A percentile compares a stretch with the other conserved stretches of the same genome.
phyloP scores from a whole-genome alignment of 2,113 vertebrate species.

The Megaptera novaeangliae region DNA sequence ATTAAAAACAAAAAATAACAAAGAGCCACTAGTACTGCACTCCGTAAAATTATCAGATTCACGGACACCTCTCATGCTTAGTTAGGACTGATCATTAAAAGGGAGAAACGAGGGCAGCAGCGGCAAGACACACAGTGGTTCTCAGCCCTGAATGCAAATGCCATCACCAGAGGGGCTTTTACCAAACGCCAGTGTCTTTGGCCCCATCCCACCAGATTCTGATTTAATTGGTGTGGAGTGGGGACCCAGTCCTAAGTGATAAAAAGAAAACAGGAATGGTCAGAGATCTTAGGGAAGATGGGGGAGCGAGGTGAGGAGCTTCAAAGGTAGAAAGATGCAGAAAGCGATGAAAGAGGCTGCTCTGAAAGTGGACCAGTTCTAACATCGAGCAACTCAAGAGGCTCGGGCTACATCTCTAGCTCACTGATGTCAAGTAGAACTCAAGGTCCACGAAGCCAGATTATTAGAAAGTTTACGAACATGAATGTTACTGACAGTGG shows the following conservation, averaged over 20 bases:
- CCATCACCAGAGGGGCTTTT: not conserved
- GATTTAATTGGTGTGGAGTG: not conserved
- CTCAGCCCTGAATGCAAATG: not conserved
- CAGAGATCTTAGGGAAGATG: not conserved
- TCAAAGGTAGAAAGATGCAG: not conserved
- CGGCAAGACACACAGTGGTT: not conserved
- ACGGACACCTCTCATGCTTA: not conserved
- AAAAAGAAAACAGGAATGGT: not conserved
- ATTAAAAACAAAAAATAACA: not conserved
- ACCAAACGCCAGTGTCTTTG: not conserved
- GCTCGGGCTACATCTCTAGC: accelerated
- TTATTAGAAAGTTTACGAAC: not conserved
- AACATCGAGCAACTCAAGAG: not conserved
- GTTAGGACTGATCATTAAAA: not conserved
- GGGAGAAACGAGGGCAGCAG: not conserved
- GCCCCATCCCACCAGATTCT: not conserved
- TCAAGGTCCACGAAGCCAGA: not conserved
- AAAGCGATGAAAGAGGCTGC: not conserved
- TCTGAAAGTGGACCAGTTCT: not conserved
- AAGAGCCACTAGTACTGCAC: not conserved
- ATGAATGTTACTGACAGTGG: not conserved
- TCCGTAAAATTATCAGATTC: not conserved
- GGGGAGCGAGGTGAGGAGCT: accelerated
- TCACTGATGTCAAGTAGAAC: accelerated
- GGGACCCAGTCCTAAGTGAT: not conserved